Base-by-base conservation (phyloP, 2,888 invertebrate genomes). In the Osmoderma eremita region DNA sequence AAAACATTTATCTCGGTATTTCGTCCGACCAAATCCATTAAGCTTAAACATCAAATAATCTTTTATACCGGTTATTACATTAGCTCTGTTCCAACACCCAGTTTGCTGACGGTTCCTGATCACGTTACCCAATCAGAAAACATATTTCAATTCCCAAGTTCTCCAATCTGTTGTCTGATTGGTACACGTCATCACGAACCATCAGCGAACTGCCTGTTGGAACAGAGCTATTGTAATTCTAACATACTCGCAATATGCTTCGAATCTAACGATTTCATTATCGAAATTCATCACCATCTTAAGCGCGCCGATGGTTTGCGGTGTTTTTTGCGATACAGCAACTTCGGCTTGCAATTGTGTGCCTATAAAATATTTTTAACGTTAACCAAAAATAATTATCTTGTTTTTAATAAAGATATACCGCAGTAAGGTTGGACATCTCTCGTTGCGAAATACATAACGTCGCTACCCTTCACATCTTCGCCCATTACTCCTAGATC, bases 371-470 rank as follows among this genome's bases (percentile, higher is more conserved):
- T 2, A 70, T 68, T 48, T 63, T 54, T 65, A 67, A 56, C 30
- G 6, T 1, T 38, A 41, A 20, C 6, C 24, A 15, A 36, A 17
- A 50, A n/a, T n/a, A 2, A 15, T 30, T 24, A 30, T n/a, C n/a
- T n/a, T n/a, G n/a, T n/a, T n/a, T n/a, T n/a, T n/a, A n/a, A n/a
- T n/a, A n/a, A n/a, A n/a, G n/a, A n/a, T n/a, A n/a, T 83, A 85
- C 88, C 88, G 77, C 88, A 88, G 77, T 79, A 87, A 10, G 86
- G 86, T 54, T 78, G 71, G 48, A 83, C 74, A 38, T 80, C 81
- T 72, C 83, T 80, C 0, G 88, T 88, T 1, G 83, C 79, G 41
- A 88, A 80, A 76, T 86, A 88, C 79, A 87, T 84, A 45, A 85
- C 83, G 38, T 87, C 88, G 63, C 83, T 77, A 8, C 84, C 85